Evolutionary conservation across 2,888 invertebrate species (phyloP).

Genomic region (Scelioninae gen. 2): DNA sequence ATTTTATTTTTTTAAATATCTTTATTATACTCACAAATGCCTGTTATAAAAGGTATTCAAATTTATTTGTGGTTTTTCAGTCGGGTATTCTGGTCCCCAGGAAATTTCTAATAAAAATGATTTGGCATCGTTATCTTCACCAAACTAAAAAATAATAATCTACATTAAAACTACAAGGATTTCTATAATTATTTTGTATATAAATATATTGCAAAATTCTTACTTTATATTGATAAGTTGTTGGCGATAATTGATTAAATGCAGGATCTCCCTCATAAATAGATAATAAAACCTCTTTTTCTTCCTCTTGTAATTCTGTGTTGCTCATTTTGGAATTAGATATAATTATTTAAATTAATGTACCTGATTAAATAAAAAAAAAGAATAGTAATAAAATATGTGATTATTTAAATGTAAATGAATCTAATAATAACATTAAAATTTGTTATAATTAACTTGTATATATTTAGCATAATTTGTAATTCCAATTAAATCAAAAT

Average conservation of each 20-base stretch:
- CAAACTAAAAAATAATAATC: slow-evolving; percentile 35
- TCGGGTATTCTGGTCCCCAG: slow-evolving; percentile 92
- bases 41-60: slow-evolving; percentile 96
- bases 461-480: too few relatives aligned
- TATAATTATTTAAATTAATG: slow-evolving; percentile 6
- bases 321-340: slow-evolving; percentile 76
- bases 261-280: slow-evolving; percentile 95
- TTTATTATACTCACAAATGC: slow-evolving; percentile 86
- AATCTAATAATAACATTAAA: too few relatives aligned
- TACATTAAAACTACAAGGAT: neutral
- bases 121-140: slow-evolving; percentile 81
- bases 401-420: neutral
- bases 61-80: slow-evolving; percentile 86
- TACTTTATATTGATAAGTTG: slow-evolving; percentile 95
- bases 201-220: slow-evolving; percentile 9
- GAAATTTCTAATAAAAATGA: slow-evolving; percentile 91
- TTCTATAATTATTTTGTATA: too few relatives aligned
- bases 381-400: neutral
- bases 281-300: slow-evolving; percentile 91
- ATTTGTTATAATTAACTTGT: too few relatives aligned
- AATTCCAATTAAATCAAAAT: too few relatives aligned
- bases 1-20: too few relatives aligned
- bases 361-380: neutral
- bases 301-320: slow-evolving; percentile 87
- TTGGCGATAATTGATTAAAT: slow-evolving; percentile 87